These are phyloP conservation scores for Apis dorsata DNA, from an alignment of 1,140 invertebrate genomes.

Conservation along the genomic window DNA sequence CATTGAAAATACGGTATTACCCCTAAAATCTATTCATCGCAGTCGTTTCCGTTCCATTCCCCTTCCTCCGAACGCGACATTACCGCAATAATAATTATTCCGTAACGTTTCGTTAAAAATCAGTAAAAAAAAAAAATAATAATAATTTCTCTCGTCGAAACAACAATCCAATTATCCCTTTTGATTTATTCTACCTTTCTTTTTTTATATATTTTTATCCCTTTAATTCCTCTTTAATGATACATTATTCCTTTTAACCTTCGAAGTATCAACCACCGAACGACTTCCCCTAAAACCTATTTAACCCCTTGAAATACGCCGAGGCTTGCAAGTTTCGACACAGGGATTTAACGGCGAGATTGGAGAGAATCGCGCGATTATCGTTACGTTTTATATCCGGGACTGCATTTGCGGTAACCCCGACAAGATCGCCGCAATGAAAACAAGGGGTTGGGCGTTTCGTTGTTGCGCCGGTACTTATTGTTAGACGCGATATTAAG, in stretches of 20 bases:
- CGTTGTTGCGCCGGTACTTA: slow-evolving; percentile 7
- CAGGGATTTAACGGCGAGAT: slow-evolving; percentile 43
- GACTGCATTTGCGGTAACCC: slow-evolving; percentile 25
- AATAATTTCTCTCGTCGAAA: too few species aligned
- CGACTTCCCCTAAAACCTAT: not conserved
- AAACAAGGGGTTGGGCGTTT: slow-evolving; percentile 25
- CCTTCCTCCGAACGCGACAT: too few species aligned
- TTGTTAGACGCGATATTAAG: slow-evolving; percentile 30
- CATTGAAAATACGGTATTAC: slow-evolving; percentile 11
- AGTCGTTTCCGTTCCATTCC: not conserved
- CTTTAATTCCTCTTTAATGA: not conserved
- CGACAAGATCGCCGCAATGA: slow-evolving; percentile 26
- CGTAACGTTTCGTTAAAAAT: not conserved
- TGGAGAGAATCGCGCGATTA: slow-evolving; percentile 38
- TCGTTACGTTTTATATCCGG: slow-evolving; percentile 45
- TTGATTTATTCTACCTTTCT: too few species aligned
- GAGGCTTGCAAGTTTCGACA: slow-evolving; percentile 37
- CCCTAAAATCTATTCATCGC: slow-evolving; percentile 7
- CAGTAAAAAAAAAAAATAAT: too few species aligned
- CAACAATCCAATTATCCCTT: too few species aligned
- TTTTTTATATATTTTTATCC: too few species aligned
- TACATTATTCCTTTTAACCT: slow-evolving; percentile 10
- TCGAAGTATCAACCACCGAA: not conserved
- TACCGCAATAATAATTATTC: not conserved
- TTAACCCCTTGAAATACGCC: not conserved